These are phyloP conservation scores for Sericinus montela DNA, from an alignment of 2,888 invertebrate species.

Conservation along the genomic window DNA sequence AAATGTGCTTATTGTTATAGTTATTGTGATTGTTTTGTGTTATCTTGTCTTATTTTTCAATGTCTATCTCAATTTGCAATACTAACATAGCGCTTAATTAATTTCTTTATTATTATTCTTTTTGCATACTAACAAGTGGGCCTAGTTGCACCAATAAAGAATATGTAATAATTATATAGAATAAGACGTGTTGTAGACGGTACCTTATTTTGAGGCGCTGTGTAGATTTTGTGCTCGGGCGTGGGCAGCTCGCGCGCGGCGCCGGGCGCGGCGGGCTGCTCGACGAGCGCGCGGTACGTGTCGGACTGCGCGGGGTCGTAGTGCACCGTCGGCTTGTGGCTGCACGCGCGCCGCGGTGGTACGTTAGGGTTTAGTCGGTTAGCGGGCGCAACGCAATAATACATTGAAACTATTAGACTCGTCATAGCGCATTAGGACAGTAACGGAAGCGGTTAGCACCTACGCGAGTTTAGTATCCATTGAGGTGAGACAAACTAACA, in stretches of 20 bases:
- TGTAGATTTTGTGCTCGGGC: slow-evolving; percentile 88
- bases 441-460: slow-evolving; percentile 51
- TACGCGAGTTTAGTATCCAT: slow-evolving; percentile 80
- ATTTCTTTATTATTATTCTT: no score
- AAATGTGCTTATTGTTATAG: no score
- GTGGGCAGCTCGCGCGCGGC: slow-evolving; percentile 81
- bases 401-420: slow-evolving; percentile 59
- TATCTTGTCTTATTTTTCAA: no score
- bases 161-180: no score
- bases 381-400: slow-evolving; percentile 65
- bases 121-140: no score
- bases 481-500: slow-evolving; percentile 89
- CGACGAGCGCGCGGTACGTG: slow-evolving; percentile 92
- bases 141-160: no score
- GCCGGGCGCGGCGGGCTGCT: slow-evolving; percentile 81
- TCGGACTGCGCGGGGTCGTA: slow-evolving; percentile 95
- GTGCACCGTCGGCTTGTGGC: slow-evolving; percentile 84
- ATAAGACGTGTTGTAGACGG: neutral
- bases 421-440: slow-evolving; percentile 38
- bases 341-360: slow-evolving; percentile 46
- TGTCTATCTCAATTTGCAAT: no score
- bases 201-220: slow-evolving; percentile 82
- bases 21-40: no score
- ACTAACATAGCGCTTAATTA: no score
- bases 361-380: slow-evolving; percentile 74